A percentile compares a stretch with the other conserved stretches of the same genome.
Evolutionary conservation across 2,797 vertebrate genomes (phyloP).

Genomic region (Graptemys geographica): DNA sequence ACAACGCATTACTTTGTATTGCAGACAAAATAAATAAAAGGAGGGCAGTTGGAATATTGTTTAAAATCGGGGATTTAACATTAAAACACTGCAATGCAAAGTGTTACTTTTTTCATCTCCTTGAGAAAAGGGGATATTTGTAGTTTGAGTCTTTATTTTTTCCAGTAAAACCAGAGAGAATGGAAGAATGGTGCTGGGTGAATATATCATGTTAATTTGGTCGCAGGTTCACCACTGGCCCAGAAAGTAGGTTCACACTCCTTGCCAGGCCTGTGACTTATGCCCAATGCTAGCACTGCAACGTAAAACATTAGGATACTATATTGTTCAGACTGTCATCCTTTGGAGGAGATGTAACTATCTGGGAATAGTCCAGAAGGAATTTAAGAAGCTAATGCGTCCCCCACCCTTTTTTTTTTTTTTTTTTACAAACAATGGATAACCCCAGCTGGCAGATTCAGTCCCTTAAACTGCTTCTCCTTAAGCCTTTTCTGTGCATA

Average conservation of each 20-base stretch:
- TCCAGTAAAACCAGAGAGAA: not conserved
- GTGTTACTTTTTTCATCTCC: not conserved
- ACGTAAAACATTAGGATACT: not conserved
- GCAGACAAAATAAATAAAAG: not conserved
- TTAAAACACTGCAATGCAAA: not conserved
- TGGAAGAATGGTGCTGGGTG: not conserved
- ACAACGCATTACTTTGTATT: not conserved
- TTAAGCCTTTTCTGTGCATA: not conserved
- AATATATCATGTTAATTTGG: not conserved
- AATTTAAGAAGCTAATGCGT: not conserved
- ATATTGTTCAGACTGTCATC: not conserved
- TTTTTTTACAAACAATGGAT: not conserved
- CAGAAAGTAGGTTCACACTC: not conserved
- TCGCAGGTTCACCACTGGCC: not conserved
- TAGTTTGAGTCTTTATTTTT: not conserved
- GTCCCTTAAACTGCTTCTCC: not conserved
- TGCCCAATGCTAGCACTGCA: not conserved
- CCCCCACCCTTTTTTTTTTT: accelerated
- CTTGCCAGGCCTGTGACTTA: not conserved
- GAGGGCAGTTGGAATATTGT: too few relatives aligned
- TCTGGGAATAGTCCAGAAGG: not conserved
- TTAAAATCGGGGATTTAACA: not conserved
- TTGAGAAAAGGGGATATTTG: not conserved
- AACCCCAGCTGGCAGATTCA: not conserved
- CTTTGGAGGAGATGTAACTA: not conserved